Base-by-base conservation (phyloP, 2,113 vertebrate genomes). In the Xiphophorus hellerii region DNA sequence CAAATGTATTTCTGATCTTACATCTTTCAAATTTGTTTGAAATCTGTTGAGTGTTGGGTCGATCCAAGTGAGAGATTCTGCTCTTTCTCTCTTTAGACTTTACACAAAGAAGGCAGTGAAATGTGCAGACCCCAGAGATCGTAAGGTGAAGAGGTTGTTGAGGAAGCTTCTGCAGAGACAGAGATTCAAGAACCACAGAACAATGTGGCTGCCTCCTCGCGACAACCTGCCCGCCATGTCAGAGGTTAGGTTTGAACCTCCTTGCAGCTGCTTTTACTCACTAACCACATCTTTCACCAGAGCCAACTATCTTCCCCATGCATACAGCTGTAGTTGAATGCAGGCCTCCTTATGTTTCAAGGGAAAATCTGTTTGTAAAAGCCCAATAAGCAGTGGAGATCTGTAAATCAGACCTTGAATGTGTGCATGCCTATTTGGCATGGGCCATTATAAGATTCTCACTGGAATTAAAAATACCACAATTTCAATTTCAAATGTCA, bases 21-120 rank as follows among this genome's bases (percentile, higher is more conserved):
- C 9, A 64, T 31, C 35, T 35, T 77, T 60, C 9, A 74, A 73
- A 63, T 33, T 44, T 9, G n/a, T 20, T 65, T 76, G 35, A 44
- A 42, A 14, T 33, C 58, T 31, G 20, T 17, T 29, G 28, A 11
- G 37, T 78, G 62, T 35, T 58, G 9, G 25, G 22, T n/a, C 10
- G 10, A 58, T 27, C 64, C 30, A 15, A 63, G 42, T 83, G 31
- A 62, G 30, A 42, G 29, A 69, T 29, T 68, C 22, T 88, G 28
- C 69, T 78, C 8, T 73, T 73, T 80, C 72, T 81, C 76, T 48
- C 1, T 12, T 62, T 80, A 95, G 95, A 84, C 90, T 95, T 85
- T 95, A 95, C 91, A 95, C 94, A 9, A 95, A 94, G 92, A 94
- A 91, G 83, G 90, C 92, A 0, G 95, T 95, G 83, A 95, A 95